Percentiles rank a stretch among this genome's conserved stretches.
phyloP scores from a whole-genome alignment of 1,140 invertebrate genomes.

The Caenorhabditis briggsae region DNA sequence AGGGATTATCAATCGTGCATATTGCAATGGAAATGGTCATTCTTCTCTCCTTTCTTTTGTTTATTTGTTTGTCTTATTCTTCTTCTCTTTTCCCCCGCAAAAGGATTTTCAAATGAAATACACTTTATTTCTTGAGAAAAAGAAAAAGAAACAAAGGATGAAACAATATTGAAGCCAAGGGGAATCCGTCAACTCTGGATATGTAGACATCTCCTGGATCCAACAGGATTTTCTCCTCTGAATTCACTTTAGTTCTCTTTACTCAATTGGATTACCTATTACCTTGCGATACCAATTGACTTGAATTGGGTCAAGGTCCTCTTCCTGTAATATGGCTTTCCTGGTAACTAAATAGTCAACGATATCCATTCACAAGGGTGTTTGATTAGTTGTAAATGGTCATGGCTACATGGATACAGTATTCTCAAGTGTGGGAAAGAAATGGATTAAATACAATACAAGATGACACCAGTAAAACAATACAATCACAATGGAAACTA shows the following conservation, averaged over 20 bases:
- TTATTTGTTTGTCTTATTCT: slow-evolving; percentile 1
- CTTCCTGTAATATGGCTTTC: background rate
- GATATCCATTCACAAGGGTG: too few relatives aligned
- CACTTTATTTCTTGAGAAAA: slow-evolving; percentile 19
- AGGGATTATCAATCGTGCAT: slow-evolving; percentile 43
- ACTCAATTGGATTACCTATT: slow-evolving; percentile 27
- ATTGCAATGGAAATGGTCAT: slow-evolving; percentile 3
- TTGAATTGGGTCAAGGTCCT: slow-evolving; percentile 7
- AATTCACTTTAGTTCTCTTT: background rate
- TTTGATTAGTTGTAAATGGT: too few relatives aligned
- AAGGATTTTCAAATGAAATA: background rate
- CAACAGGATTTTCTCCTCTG: background rate
- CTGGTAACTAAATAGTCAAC: background rate
- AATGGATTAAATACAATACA: too few relatives aligned
- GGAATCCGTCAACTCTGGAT: background rate
- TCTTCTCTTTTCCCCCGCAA: slow-evolving; percentile 3
- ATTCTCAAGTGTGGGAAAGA: too few relatives aligned
- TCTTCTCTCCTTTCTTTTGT: background rate
- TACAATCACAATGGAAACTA: too few relatives aligned
- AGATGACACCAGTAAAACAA: too few relatives aligned
- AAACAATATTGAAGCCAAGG: too few relatives aligned
- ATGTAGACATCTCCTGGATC: too few relatives aligned
- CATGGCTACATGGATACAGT: too few relatives aligned
- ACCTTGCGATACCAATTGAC: background rate
- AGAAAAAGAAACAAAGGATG: too few relatives aligned